Evolutionary conservation across 2,797 vertebrate species (phyloP).

Genomic region (Sorex maritimensis): DNA sequence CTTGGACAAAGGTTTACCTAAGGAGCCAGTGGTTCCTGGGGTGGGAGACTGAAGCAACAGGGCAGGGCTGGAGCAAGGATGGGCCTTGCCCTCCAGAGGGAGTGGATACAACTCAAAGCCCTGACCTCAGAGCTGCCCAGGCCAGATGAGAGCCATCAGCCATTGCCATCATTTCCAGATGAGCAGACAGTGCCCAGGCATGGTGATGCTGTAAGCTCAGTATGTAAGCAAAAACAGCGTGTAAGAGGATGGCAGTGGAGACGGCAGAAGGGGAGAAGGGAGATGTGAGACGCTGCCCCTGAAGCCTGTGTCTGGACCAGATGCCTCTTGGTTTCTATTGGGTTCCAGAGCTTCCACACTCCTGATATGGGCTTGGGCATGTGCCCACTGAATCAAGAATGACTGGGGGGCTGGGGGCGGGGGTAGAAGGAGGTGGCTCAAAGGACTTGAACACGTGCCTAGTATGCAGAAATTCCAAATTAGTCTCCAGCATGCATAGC

Average conservation of each 20-base stretch:
- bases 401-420: no score
- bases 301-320: slow-evolving; percentile 78
- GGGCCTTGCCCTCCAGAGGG: not conserved
- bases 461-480: no score
- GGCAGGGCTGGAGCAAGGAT: not conserved
- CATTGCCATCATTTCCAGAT: slow-evolving; percentile 34
- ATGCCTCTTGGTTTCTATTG: slow-evolving; percentile 47
- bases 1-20: not conserved
- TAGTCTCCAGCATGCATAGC: no score
- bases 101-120: not conserved
- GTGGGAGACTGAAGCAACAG: slow-evolving; percentile 14
- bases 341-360: not conserved
- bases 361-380: not conserved
- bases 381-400: not conserved
- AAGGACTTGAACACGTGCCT: no score
- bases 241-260: slow-evolving; percentile 64
- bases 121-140: not conserved
- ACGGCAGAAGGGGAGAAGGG: slow-evolving; percentile 71
- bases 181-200: not conserved
- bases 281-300: slow-evolving; percentile 63
- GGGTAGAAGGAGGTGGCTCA: no score
- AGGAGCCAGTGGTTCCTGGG: not conserved
- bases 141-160: not conserved
- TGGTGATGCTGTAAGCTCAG: not conserved
- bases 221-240: slow-evolving; percentile 53